Percentiles rank a stretch among this genome's conserved stretches.
Conservation (phyloP, 1,140 invertebrate genomes). For the Drosophila sechellia region DNA sequence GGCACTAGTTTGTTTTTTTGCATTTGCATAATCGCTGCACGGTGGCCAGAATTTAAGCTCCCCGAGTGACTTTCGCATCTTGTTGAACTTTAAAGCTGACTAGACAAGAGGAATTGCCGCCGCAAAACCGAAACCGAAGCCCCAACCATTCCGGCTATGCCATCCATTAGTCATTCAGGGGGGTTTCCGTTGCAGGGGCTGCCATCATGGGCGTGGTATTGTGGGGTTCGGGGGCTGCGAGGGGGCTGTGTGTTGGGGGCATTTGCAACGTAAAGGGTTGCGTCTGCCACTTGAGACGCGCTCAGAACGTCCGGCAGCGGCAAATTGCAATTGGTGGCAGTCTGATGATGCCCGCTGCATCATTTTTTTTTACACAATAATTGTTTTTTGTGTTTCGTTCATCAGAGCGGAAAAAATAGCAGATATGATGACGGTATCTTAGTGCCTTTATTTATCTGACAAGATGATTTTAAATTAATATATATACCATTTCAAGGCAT, state of each 20-base stretch:
- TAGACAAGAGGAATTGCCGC: slow-evolving; percentile 23
- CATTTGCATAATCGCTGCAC: slow-evolving; percentile 72
- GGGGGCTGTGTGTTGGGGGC: neutral
- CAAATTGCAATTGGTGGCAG: slow-evolving; percentile 74
- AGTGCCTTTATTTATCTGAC: too few relatives aligned
- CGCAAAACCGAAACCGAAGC: slow-evolving; percentile 32
- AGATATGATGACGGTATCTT: neutral
- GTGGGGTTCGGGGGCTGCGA: neutral
- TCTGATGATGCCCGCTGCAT: slow-evolving; percentile 57
- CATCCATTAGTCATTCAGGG: slow-evolving; percentile 63
- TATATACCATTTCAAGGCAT: too few relatives aligned
- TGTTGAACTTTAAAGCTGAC: slow-evolving; percentile 43
- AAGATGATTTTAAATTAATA: too few relatives aligned
- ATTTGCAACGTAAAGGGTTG: slow-evolving; percentile 33
- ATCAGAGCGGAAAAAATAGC: neutral
- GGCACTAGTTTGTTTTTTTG: slow-evolving; percentile 33
- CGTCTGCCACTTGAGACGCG: slow-evolving; percentile 73
- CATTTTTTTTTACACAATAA: slow-evolving; percentile 38
- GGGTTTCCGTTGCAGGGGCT: neutral
- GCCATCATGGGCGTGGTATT: neutral
- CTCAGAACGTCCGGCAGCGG: slow-evolving; percentile 53
- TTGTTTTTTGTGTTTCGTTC: too few relatives aligned
- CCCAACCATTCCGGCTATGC: slow-evolving; percentile 30
- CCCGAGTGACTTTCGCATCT: slow-evolving; percentile 1
- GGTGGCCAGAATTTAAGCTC: neutral